A percentile compares a stretch with the other conserved stretches of the same genome.
phyloP scores from a whole-genome alignment of 2,113 vertebrate species.

The Thalassoma bifasciatum region DNA sequence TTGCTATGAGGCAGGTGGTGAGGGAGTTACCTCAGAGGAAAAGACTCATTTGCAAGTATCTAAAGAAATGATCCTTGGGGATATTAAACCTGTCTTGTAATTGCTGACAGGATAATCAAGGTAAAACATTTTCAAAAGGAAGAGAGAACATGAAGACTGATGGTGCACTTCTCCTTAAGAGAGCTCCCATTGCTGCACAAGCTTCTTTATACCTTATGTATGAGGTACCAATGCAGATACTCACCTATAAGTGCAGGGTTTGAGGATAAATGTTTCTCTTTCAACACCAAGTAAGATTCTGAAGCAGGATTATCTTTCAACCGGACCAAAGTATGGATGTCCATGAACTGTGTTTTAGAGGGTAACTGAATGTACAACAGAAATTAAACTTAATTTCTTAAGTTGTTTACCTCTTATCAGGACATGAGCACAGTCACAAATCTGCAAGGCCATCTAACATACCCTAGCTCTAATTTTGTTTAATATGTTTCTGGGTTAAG shows the following conservation, averaged over 20 bases:
- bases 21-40: conserved; percentile 11
- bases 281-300: not conserved
- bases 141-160: conserved; percentile 1
- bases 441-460: too few relatives aligned
- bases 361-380: too few relatives aligned
- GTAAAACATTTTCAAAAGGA: conserved; percentile 1
- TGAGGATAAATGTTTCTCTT: not conserved
- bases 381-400: not conserved
- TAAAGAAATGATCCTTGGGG: not conserved
- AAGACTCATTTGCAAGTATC: conserved; percentile 7
- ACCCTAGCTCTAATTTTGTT: too few relatives aligned
- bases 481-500: too few relatives aligned
- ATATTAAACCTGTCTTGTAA: conserved; percentile 19
- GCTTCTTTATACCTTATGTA: not conserved
- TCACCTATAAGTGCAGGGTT: not conserved
- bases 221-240: not conserved
- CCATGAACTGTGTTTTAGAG: too few relatives aligned
- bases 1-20: not conserved
- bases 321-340: too few relatives aligned
- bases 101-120: conserved; percentile 25
- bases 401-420: not conserved
- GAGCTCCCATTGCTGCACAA: not conserved
- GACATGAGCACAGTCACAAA: too few relatives aligned
- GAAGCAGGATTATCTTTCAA: too few relatives aligned
- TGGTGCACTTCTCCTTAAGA: not conserved